Conservation (phyloP, 2,888 invertebrate species). For the Galeruca laticollis region DNA sequence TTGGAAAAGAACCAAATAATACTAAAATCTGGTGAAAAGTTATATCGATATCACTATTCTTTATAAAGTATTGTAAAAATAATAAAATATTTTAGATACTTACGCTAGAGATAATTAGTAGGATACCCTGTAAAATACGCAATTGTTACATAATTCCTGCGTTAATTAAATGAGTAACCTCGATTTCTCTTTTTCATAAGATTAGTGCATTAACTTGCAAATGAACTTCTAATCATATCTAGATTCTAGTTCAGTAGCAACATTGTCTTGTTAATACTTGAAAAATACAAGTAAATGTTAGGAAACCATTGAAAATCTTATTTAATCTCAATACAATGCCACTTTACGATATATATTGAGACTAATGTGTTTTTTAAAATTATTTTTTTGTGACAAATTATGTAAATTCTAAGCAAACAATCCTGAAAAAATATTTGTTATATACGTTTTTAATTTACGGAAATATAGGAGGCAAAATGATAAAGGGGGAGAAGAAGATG, state of each 20-base stretch:
- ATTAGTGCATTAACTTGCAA: neutral
- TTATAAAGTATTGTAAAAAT: too few relatives aligned
- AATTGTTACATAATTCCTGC: neutral
- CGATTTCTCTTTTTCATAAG: conserved; percentile 19
- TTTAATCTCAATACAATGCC: neutral
- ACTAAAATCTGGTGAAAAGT: too few relatives aligned
- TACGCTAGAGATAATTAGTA: neutral
- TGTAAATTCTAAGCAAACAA: neutral
- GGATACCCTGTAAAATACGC: neutral
- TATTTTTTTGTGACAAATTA: neutral
- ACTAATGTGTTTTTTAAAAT: neutral
- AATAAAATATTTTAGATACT: too few relatives aligned
- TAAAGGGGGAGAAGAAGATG: too few relatives aligned
- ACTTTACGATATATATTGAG: neutral
- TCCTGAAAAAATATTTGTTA: neutral
- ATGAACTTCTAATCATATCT: neutral
- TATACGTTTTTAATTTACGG: too few relatives aligned
- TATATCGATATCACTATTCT: too few relatives aligned
- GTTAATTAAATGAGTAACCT: conserved; percentile 13
- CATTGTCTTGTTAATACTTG: neutral
- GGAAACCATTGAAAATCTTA: neutral
- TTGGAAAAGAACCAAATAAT: too few relatives aligned
- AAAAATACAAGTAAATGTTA: neutral
- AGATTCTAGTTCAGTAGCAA: neutral
- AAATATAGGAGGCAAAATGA: too few relatives aligned